Evolutionary conservation across 2,888 invertebrate genomes (phyloP), one percentile per base, ranked within the genome.

Genomic region (Eubasilissa splendida): DNA sequence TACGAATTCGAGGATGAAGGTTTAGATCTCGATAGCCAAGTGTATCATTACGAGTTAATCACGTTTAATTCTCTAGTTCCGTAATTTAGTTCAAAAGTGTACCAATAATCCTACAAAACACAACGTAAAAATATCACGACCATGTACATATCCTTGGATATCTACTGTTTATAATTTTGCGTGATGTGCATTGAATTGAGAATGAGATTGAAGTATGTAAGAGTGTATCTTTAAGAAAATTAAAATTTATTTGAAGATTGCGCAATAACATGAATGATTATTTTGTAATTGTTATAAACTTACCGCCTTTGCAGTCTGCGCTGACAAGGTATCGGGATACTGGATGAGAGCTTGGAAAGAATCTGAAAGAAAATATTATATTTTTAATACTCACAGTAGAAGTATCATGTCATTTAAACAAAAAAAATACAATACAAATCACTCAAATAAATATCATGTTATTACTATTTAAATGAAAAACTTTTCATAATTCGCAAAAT

Each of bases 301-400:
- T 89, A 96, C 96, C 91, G 95, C 92, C 93, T 99, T 99, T 87
- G 99, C 99, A 86, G 97, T 95, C 90, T 98, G 98, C 85, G 99
- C 99, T 85, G 98, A 96, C 87, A 96, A 94, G 84, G 98, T 96
- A 91, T 99, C 99, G 85, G 97, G 96, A 90, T 98, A 99, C 92
- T 99, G 99, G 89, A 99, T 98, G 88, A 99, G 94, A 85, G 99
- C 99, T 95, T 99, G 97, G 94, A 97, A 97, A 90, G 96, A 96
- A 92, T 95, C 97, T 97, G 93, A 85, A 92, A 92, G 87, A 87
- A 88, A 88, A 87, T 81, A 63, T 63, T 63, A 63, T 22, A 31
- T 11, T 22, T 10, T 31, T 11, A 63, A 84, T 60, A 4, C 10
- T 4, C 11, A 33, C 4, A 31, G 22, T 0, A 14, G 22, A 22